A percentile compares a stretch with the other conserved stretches of the same genome.
phyloP scores from a whole-genome alignment of 2,888 invertebrate genomes.

The Trimorus sp. region DNA sequence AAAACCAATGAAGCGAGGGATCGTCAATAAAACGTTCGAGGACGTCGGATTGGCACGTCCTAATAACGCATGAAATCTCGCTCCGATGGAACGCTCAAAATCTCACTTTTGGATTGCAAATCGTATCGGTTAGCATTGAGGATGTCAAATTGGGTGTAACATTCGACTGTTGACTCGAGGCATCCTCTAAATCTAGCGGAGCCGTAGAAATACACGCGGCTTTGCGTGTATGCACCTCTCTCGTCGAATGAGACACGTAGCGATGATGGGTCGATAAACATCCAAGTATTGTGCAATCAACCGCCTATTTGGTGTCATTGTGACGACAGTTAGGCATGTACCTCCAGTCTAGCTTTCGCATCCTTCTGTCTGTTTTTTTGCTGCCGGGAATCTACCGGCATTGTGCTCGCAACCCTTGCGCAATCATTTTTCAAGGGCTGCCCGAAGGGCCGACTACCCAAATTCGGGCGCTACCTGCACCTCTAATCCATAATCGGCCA shows the following conservation, averaged over 20 bases:
- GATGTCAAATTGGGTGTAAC: constrained; percentile 81
- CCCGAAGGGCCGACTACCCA: constrained; percentile 59
- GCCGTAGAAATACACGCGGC: constrained; percentile 53
- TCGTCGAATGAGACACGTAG: constrained; percentile 69
- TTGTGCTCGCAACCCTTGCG: constrained; percentile 60
- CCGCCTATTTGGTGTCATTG: constrained; percentile 81
- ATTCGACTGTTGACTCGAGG: constrained; percentile 78
- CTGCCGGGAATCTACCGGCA: constrained; percentile 54
- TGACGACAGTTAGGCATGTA: constrained; percentile 77
- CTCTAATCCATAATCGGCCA: constrained; percentile 64
- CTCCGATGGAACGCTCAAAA: constrained; percentile 60
- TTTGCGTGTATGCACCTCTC: constrained; percentile 64
- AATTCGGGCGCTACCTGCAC: constrained; percentile 57
- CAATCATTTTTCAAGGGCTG: constrained; percentile 68
- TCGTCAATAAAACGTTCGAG: constrained; percentile 34
- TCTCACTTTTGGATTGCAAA: constrained; percentile 72
- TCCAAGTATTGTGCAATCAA: constrained; percentile 81
- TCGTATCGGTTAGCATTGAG: constrained; percentile 75
- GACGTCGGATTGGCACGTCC: constrained; percentile 26
- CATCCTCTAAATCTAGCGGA: constrained; percentile 62
- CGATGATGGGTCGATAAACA: constrained; percentile 81
- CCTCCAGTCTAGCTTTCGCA: constrained; percentile 72
- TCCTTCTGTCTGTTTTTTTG: constrained; percentile 74
- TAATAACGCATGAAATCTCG: constrained; percentile 54
- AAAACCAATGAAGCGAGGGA: constrained; percentile 7